phyloP scores from a whole-genome alignment of 2,888 invertebrate genomes.

The Eupithecia abbreviata region DNA sequence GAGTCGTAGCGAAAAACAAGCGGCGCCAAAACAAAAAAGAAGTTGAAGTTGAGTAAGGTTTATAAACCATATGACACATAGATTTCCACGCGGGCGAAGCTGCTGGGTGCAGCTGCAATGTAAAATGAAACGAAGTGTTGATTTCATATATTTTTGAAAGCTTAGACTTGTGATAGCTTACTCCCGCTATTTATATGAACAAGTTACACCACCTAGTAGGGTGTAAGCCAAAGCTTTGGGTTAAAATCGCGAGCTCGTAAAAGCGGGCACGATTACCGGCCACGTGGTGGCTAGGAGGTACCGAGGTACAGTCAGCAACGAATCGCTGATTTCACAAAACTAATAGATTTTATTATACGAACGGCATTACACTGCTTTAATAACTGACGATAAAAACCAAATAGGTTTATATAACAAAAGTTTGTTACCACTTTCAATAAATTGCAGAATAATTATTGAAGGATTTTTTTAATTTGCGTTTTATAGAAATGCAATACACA shows the following conservation, averaged over 20 bases:
- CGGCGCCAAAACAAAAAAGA: too few relatives aligned
- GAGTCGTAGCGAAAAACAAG: too few relatives aligned
- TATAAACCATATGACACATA: too few relatives aligned
- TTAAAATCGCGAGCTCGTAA: constrained; percentile 37
- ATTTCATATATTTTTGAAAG: too few relatives aligned
- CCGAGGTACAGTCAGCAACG: not conserved
- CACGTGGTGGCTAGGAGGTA: constrained; percentile 39
- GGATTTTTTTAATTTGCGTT: not conserved
- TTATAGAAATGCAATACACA: not conserved
- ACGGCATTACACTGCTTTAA: not conserved
- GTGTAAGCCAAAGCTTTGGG: not conserved
- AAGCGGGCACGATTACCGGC: constrained; percentile 38
- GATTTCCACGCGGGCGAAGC: too few relatives aligned
- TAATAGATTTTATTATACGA: not conserved
- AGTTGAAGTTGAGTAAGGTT: too few relatives aligned
- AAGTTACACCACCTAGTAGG: not conserved
- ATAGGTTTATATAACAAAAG: too few relatives aligned
- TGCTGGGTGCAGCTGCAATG: too few relatives aligned
- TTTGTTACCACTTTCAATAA: not conserved
- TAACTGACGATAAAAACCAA: not conserved
- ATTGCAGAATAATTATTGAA: not conserved
- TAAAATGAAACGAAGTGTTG: too few relatives aligned
- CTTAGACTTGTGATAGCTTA: not conserved
- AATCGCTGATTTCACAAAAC: not conserved
- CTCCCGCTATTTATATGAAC: not conserved